These are phyloP conservation scores for Ichneumon xanthorius DNA, from an alignment of 2,888 invertebrate species.

Conservation along the genomic window DNA sequence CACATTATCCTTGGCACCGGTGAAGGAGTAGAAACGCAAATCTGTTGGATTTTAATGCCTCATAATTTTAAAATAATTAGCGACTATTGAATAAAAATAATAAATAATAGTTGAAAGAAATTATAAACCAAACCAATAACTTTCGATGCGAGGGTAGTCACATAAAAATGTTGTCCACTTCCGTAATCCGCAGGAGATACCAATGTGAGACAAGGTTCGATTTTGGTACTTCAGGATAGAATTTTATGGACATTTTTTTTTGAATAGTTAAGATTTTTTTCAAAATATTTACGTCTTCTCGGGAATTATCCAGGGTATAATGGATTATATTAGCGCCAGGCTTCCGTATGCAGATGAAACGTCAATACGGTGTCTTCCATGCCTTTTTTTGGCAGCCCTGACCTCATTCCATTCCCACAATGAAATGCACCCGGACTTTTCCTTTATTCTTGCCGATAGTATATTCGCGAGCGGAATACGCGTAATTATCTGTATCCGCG, in stretches of 20 bases:
- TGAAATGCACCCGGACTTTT: conserved; percentile 19
- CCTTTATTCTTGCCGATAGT: conserved; percentile 6
- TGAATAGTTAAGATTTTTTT: neutral
- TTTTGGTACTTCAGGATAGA: neutral
- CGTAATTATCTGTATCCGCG: conserved; percentile 29
- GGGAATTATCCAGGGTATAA: too few species aligned
- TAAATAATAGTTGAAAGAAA: too few species aligned
- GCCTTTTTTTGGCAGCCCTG: conserved; percentile 29
- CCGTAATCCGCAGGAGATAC: neutral
- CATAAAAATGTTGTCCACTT: neutral
- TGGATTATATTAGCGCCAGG: neutral
- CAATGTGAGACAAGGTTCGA: neutral
- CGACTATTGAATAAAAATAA: too few species aligned
- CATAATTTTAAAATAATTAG: too few species aligned
- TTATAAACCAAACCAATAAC: too few species aligned
- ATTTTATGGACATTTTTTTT: neutral
- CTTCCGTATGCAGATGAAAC: neutral
- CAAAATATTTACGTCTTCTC: neutral
- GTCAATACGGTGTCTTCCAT: neutral
- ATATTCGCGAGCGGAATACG: conserved; percentile 4
- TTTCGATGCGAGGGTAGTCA: too few species aligned
- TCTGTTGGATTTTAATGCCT: neutral
- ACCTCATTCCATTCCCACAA: conserved; percentile 31
- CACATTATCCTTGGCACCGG: too few species aligned
- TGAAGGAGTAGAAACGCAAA: neutral